Base-by-base conservation (phyloP, 2,113 vertebrate genomes). In the Cromileptes altivelis region DNA sequence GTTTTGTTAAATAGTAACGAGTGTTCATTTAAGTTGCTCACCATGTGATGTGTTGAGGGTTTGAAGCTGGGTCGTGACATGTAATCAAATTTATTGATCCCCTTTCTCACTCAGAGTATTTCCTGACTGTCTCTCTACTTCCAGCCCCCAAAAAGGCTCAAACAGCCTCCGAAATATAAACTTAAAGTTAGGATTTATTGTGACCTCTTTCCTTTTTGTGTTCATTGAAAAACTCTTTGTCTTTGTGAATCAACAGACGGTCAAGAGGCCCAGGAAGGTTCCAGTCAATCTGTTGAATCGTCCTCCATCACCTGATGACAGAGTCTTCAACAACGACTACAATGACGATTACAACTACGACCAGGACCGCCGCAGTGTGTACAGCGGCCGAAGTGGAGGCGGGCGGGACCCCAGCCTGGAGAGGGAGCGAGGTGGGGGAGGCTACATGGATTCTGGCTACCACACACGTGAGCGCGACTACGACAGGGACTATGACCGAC, bases 191-290 rank as follows among this genome's bases (percentile, higher is more conserved):
- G 40, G 7, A 42, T 42, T 52, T 56, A 9, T 19, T 11, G 1
- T 47, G 37, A 50, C 55, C 19, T 69, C 14, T 58, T 17, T 65
- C 17, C 18, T 25, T 18, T 42, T 42, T 49, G 4, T 62, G 50
- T 45, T 13, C 30, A 5, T 40, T 61, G 23, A 23, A 55, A 53
- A 12, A 42, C 49, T 89, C 72, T 74, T 61, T 84, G 53, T 57
- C 42, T 45, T 12, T 45, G 42, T 86, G 25, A 19, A 65, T 33
- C 52, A 42, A 85, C 90, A 99, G 98, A 95, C 96, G 1, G 97
- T 99, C 62, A 99, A 99, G 90, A 95, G 98, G 78, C 94, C 97
- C 12, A 92, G 96, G 80, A 97, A 96, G 76, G 95, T 98, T 27
- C 97, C 96, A 1, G 78, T 96, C 58, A 91, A 94, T 13, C 17